phyloP scores from a whole-genome alignment of 2,797 vertebrate genomes.

The Telmatherina bonti region DNA sequence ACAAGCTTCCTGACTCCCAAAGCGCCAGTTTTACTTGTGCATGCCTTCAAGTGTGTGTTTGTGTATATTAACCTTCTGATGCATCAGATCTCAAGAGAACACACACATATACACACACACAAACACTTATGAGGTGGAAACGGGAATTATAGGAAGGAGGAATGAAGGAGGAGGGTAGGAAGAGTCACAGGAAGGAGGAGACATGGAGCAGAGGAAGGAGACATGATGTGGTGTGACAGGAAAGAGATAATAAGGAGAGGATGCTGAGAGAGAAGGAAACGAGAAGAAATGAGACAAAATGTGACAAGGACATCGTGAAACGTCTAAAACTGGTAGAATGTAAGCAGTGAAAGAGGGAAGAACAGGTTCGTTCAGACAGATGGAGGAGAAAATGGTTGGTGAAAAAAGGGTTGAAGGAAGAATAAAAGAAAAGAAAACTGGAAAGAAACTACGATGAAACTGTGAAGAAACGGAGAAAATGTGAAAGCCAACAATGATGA shows the following conservation, averaged over 20 bases:
- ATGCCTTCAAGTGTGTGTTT: conserved; percentile 19
- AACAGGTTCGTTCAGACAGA: not conserved
- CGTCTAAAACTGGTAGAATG: not conserved
- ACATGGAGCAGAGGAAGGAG: not conserved
- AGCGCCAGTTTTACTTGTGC: conserved; percentile 24
- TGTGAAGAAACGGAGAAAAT: not conserved
- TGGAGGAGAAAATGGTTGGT: not conserved
- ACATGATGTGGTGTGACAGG: not conserved
- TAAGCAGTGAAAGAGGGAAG: not conserved
- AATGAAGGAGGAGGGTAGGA: not conserved
- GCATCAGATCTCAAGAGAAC: conserved; percentile 19
- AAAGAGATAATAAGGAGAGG: not conserved
- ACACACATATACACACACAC: conserved; percentile 8
- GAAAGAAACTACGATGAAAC: no score
- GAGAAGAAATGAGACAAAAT: not conserved
- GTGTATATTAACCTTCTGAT: conserved; percentile 28
- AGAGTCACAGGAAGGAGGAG: not conserved
- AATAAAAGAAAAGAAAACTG: not conserved
- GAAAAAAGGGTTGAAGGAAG: not conserved
- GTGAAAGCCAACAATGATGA: not conserved
- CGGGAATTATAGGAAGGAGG: not conserved
- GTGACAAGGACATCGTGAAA: not conserved
- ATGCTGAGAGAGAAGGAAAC: not conserved
- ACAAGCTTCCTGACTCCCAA: conserved; percentile 54
- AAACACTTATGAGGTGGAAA: conserved; percentile 2